phyloP scores from a whole-genome alignment of 2,113 vertebrate species.

The Xyrauchen texanus region DNA sequence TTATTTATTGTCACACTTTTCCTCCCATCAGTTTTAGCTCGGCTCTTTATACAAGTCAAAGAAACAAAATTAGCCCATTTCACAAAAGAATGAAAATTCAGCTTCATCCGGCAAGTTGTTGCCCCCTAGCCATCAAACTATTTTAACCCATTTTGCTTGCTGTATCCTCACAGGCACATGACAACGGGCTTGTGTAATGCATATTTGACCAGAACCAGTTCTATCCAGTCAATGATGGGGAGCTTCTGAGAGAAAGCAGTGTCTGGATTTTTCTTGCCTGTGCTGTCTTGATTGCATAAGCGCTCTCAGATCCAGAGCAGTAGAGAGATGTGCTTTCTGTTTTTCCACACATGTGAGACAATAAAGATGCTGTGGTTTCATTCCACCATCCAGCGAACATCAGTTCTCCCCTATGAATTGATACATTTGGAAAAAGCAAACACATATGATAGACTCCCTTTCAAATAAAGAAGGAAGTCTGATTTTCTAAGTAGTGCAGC shows the following conservation, averaged over 20 bases:
- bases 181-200: constrained; percentile 67
- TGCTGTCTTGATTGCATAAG: constrained; percentile 62
- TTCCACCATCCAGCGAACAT: too few relatives aligned
- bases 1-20: neutral
- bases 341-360: neutral
- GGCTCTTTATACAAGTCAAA: neutral
- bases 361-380: constrained; percentile 9
- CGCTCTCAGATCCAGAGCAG: constrained; percentile 20
- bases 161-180: constrained; percentile 4
- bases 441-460: neutral
- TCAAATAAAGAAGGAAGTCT: neutral
- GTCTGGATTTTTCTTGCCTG: constrained; percentile 64
- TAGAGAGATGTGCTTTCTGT: constrained; percentile 6
- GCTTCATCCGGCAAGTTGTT: neutral
- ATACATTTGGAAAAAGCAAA: neutral
- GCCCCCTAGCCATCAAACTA: neutral
- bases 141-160: constrained; percentile 24
- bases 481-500: neutral
- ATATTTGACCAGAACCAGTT: constrained; percentile 65
- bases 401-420: constrained; percentile 4
- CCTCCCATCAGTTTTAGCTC: too few relatives aligned
- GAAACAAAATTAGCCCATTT: neutral
- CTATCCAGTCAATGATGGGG: constrained; percentile 63
- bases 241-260: constrained; percentile 25
- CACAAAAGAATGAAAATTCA: neutral